Evolutionary conservation across 2,113 vertebrate genomes (phyloP).

Genomic region (Salvelinus sp.): DNA sequence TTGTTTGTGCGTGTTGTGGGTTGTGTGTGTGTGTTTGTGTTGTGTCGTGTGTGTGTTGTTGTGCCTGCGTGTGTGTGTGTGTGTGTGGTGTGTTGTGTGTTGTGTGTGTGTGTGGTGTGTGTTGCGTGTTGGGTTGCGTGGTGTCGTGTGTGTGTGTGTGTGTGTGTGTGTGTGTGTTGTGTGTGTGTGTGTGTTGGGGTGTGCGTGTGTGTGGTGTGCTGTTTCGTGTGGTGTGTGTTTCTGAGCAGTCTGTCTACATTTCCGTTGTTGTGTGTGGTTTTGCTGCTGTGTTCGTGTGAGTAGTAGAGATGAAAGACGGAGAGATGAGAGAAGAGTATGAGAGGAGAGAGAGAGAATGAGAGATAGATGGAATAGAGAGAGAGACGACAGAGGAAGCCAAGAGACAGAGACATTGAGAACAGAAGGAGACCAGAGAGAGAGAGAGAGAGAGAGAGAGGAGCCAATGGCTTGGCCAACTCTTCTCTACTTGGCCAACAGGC

Average conservation of each 20-base stretch:
- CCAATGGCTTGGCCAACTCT: neutral
- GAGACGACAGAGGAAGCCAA: too few relatives aligned
- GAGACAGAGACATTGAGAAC: neutral
- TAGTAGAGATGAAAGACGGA: too few relatives aligned
- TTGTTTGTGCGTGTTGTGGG: neutral
- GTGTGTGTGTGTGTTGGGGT: conserved; percentile 1
- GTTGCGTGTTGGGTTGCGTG: too few relatives aligned
- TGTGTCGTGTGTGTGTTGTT: neutral
- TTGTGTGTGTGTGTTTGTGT: neutral
- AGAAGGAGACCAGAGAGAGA: too few relatives aligned
- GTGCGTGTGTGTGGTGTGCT: too few relatives aligned
- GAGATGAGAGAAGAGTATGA: too few relatives aligned
- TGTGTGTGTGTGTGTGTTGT: neutral
- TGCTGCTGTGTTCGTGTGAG: too few relatives aligned
- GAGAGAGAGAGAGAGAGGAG: neutral
- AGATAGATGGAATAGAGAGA: neutral
- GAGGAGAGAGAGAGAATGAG: neutral
- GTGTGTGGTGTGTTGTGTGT: neutral
- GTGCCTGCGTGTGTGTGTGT: neutral
- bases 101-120: too few relatives aligned
- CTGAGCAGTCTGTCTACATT: too few relatives aligned
- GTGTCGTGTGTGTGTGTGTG: too few relatives aligned
- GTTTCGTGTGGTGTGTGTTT: too few relatives aligned
- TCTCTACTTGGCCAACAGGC: neutral
- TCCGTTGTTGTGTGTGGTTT: too few relatives aligned